Percentiles rank a stretch among this genome's conserved stretches.
These are phyloP conservation scores for Oryzias woworae DNA, from an alignment of 2,113 vertebrate species.

Conservation along the genomic window DNA sequence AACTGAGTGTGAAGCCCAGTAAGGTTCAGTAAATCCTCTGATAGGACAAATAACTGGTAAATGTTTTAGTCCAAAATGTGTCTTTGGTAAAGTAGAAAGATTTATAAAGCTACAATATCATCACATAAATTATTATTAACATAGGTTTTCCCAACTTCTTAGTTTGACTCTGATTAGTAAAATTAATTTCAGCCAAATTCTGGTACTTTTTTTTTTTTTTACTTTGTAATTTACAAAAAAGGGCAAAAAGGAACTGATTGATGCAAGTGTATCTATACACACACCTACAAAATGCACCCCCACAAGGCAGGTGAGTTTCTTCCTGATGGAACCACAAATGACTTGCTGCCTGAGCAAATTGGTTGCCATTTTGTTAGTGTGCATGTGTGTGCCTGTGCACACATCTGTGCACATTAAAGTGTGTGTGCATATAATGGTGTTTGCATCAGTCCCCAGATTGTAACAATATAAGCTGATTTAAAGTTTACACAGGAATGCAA, in stretches of 20 bases:
- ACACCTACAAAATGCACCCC: background rate
- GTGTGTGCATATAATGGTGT: background rate
- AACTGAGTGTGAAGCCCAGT: constrained; percentile 22
- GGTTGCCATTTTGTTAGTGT: constrained; percentile 23
- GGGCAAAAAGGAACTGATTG: too few relatives aligned
- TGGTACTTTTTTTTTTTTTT: background rate
- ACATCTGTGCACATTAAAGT: background rate
- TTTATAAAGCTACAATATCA: constrained; percentile 27
- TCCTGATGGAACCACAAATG: background rate
- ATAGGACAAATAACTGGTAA: constrained; percentile 3
- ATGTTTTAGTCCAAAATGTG: constrained; percentile 3
- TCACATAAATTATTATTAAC: constrained; percentile 16
- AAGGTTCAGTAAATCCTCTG: constrained; percentile 12
- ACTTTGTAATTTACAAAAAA: too few relatives aligned
- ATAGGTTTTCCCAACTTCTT: background rate
- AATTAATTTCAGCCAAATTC: background rate
- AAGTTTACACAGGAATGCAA: background rate
- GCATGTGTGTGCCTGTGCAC: constrained; percentile 3
- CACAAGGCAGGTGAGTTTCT: background rate
- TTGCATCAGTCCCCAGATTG: background rate
- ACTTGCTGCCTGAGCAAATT: constrained; percentile 33
- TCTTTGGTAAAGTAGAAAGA: constrained; percentile 56
- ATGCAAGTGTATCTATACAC: background rate
- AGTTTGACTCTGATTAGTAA: background rate
- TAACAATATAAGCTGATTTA: constrained; percentile 18